Conservation (phyloP, 2,797 vertebrate species). For the Mareca strepera region DNA sequence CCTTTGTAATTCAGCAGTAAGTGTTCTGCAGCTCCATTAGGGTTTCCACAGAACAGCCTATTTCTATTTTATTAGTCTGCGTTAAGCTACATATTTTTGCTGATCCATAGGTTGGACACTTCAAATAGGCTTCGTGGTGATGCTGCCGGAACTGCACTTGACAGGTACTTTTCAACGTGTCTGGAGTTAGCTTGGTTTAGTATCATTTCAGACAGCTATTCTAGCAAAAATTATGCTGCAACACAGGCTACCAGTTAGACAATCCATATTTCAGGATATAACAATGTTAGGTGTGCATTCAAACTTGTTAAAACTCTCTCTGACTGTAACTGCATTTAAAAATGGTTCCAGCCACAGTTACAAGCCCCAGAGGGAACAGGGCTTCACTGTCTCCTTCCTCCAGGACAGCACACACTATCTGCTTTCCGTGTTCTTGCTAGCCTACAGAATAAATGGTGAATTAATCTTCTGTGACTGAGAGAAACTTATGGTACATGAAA, state of each 20-base stretch:
- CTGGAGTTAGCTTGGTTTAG: not conserved
- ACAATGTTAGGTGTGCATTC: constrained; percentile 42
- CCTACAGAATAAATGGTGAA: constrained; percentile 59
- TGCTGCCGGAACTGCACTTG: not conserved
- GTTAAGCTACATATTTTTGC: not conserved
- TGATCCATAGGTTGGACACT: not conserved
- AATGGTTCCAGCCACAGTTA: constrained; percentile 1
- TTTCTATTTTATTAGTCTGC: constrained; percentile 36
- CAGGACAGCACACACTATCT: constrained; percentile 20
- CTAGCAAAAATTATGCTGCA: constrained; percentile 39
- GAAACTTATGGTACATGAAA: constrained; percentile 67
- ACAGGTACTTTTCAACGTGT: constrained; percentile 50
- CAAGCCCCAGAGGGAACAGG: constrained; percentile 40
- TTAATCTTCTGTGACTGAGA: constrained; percentile 70
- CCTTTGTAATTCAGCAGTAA: not conserved
- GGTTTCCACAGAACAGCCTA: not conserved
- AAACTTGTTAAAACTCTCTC: constrained; percentile 53
- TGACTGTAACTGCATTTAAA: constrained; percentile 47
- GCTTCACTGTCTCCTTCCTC: not conserved
- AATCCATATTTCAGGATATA: constrained; percentile 44
- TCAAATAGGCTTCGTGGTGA: not conserved
- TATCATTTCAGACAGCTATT: constrained; percentile 44
- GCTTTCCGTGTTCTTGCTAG: constrained; percentile 8
- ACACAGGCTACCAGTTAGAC: not conserved
- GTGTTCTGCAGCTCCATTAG: not conserved